Percentiles rank a stretch among this genome's conserved stretches.
Conservation (phyloP, 2,113 vertebrate species). For the Chloropsis cyanopogon region DNA sequence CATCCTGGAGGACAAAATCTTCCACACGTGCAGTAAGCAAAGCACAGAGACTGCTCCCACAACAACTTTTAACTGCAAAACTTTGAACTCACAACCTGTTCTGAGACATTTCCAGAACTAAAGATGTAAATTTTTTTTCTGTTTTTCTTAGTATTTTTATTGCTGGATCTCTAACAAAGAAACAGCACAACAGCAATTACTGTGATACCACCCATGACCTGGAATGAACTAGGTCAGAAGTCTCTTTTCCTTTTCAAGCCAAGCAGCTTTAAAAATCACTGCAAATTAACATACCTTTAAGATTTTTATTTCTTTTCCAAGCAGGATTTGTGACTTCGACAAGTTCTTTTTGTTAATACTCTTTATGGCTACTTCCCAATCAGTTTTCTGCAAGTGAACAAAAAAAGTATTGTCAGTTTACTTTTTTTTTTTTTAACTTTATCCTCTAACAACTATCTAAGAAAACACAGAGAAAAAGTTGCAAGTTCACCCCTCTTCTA, state of each 20-base stretch:
- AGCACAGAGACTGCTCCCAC: not conserved
- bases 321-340: constrained; percentile 96
- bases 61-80: not conserved
- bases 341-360: constrained; percentile 99
- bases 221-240: constrained; percentile 27
- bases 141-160: not conserved
- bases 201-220: not conserved
- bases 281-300: constrained; percentile 84
- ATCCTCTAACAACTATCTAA: not conserved
- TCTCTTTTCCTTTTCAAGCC: not conserved
- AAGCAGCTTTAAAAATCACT: constrained; percentile 44
- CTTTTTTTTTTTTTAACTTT: not conserved
- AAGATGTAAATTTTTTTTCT: not conserved
- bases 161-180: not conserved
- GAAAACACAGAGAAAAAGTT: not conserved
- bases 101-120: not conserved
- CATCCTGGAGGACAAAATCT: not conserved
- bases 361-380: constrained; percentile 98
- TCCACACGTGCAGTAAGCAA: not conserved
- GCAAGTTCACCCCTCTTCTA: not conserved
- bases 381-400: constrained; percentile 82
- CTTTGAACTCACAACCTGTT: not conserved
- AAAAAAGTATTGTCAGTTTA: not conserved
- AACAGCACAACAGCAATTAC: not conserved
- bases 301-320: constrained; percentile 99